Base-by-base conservation (phyloP, 2,797 vertebrate genomes). In the Ciconia nigra region DNA sequence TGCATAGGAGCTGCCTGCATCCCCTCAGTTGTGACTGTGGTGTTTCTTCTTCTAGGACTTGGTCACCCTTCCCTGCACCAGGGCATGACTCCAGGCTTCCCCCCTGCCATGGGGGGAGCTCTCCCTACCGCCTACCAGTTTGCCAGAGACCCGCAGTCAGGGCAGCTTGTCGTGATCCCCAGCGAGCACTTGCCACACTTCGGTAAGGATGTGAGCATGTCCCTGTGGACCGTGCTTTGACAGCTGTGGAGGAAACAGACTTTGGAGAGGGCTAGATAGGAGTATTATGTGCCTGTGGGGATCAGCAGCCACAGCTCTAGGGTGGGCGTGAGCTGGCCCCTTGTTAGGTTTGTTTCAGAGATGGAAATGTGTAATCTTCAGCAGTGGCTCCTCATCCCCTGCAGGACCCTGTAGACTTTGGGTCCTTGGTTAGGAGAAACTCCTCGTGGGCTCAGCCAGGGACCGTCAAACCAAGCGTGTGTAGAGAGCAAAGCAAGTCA, bases 121-220 rank as follows among this genome's bases (percentile, higher is more conserved):
- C 98, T 99, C 65, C 98, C 99, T 5, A 98, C 99, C 0, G 98
- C 99, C 26, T 99, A 99, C 98, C 99, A 99, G 98, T 99, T 99
- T 95, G 99, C 99, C 90, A 98, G 99, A 93, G 99, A 99, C 96
- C 99, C 99, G 0, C 99, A 99, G 97, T 99, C 99, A 0, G 99
- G 99, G 83, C 99, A 99, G 97, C 98, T 99, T 57, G 98, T 99
- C 51, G 99, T 99, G 97, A 99, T 99, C 92, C 99, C 99, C 63
- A 98, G 99, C 0, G 99, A 99, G 94, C 99, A 99, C 98, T 98
- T 99, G 97, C 98, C 99, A 80, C 99, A 99, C 97, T 99, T 99
- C 4, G 99, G 99, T 99, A 99, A 57, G 98, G 95, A 90, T 15
- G 5, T 11, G 28, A 76, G 28, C 9, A 1, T 2, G 11, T 70